A percentile compares a stretch with the other conserved stretches of the same genome.
Conservation (phyloP, 2,797 vertebrate species). For the Myiothlypis chrysogaster region DNA sequence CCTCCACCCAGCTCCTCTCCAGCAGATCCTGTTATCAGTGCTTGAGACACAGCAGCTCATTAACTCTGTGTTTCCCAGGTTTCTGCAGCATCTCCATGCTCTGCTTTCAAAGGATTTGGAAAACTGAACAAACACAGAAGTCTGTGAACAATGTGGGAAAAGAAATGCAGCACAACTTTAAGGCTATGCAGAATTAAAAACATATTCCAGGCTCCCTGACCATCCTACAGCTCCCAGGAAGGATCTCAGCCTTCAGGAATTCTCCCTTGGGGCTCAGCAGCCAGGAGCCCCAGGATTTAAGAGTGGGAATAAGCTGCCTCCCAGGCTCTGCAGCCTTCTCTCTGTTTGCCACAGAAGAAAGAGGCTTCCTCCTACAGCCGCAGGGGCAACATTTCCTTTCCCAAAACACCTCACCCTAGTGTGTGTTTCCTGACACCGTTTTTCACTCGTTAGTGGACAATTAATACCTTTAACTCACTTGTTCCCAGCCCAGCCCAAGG, state of each 20-base stretch:
- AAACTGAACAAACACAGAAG: background rate
- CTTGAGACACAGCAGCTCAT: background rate
- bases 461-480: background rate
- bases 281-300: background rate
- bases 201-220: accelerated
- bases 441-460: background rate
- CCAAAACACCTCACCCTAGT: background rate
- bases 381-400: background rate
- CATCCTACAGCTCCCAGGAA: background rate
- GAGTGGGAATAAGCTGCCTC: background rate
- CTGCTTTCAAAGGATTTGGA: background rate
- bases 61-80: background rate
- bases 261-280: background rate
- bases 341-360: background rate
- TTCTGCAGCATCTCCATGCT: background rate
- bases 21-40: background rate
- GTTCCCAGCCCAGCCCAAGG: background rate
- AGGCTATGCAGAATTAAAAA: background rate
- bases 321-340: background rate
- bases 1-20: background rate
- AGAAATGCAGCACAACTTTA: background rate
- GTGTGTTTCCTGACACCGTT: background rate
- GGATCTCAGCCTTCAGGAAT: background rate
- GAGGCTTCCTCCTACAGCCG: background rate
- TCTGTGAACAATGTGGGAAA: background rate